Conservation (phyloP, 2,888 invertebrate genomes). For the Dicranocentrus wangi region DNA sequence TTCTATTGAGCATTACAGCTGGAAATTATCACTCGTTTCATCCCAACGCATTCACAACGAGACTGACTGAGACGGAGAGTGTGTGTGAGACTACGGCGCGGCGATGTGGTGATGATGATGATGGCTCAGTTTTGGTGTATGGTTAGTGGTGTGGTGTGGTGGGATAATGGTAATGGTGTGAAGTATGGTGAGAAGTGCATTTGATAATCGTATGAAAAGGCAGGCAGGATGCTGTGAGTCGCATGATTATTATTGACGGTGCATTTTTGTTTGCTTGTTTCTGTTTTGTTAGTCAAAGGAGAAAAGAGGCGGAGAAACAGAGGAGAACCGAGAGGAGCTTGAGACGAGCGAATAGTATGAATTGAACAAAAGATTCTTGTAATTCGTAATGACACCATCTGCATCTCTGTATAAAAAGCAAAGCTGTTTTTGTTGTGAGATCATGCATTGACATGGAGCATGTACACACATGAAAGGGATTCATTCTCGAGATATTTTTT, state of each 20-base stretch:
- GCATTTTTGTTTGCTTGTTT: constrained; percentile 58
- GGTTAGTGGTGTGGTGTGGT: constrained; percentile 1
- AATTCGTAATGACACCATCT: constrained; percentile 63
- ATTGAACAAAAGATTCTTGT: constrained; percentile 54
- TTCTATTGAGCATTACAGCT: constrained; percentile 63
- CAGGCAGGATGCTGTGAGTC: constrained; percentile 22
- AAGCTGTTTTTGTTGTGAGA: constrained; percentile 8
- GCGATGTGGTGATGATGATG: constrained; percentile 14
- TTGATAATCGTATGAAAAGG: neutral
- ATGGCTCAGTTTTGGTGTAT: constrained; percentile 9
- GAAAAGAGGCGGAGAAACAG: constrained; percentile 59
- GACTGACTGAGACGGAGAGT: constrained; percentile 11
- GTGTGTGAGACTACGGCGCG: constrained; percentile 1
- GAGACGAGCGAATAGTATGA: constrained; percentile 57
- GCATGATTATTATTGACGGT: constrained; percentile 33
- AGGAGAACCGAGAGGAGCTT: constrained; percentile 47
- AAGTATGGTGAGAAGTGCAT: constrained; percentile 22
- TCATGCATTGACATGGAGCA: constrained; percentile 1
- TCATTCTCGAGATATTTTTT: neutral
- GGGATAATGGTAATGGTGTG: constrained; percentile 28
- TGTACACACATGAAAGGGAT: neutral
- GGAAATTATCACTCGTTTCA: constrained; percentile 52
- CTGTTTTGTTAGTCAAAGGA: constrained; percentile 49
- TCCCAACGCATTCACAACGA: constrained; percentile 23
- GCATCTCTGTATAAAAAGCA: constrained; percentile 24